Conservation (phyloP, 2,888 invertebrate genomes). For the Dynastes grantii region DNA sequence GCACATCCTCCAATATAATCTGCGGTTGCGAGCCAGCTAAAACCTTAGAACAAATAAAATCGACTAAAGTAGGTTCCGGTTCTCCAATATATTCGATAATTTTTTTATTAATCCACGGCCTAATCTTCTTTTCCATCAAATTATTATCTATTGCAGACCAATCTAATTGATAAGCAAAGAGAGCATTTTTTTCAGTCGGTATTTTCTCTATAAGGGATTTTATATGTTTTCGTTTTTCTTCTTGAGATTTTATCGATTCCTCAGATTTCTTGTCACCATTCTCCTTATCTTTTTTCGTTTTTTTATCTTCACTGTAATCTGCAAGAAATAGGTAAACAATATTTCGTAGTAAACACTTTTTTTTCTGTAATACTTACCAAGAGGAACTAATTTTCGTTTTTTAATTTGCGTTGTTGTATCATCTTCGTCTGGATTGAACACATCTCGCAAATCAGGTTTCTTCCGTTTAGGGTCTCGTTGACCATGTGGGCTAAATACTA, state of each 20-base stretch:
- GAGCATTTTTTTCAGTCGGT: slow-evolving; percentile 96
- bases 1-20: slow-evolving; percentile 97
- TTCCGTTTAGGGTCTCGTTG: slow-evolving; percentile 74
- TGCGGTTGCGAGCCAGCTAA: slow-evolving; percentile 94
- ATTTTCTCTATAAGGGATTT: slow-evolving; percentile 98
- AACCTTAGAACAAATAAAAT: slow-evolving; percentile 99
- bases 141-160: slow-evolving; percentile 84
- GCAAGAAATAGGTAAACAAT: slow-evolving; percentile 50
- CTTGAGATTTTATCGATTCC: slow-evolving; percentile 81
- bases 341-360: slow-evolving; percentile 1
- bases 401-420: slow-evolving; percentile 75
- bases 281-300: slow-evolving; percentile 70
- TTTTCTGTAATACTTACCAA: slow-evolving; percentile 71
- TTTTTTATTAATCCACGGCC: slow-evolving; percentile 99
- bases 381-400: slow-evolving; percentile 85
- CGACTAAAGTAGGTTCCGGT: slow-evolving; percentile 98
- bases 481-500: slow-evolving; percentile 69
- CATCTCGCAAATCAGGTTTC: slow-evolving; percentile 86
- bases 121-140: slow-evolving; percentile 95
- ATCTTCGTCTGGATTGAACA: slow-evolving; percentile 90
- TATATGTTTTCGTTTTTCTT: slow-evolving; percentile 97
- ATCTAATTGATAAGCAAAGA: slow-evolving; percentile 96
- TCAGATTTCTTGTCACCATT: slow-evolving; percentile 71
- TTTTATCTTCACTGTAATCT: slow-evolving; percentile 78
- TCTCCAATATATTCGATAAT: slow-evolving; percentile 99